Base-by-base conservation (phyloP, 2,888 invertebrate genomes). In the Lasioglossum malachurum region DNA sequence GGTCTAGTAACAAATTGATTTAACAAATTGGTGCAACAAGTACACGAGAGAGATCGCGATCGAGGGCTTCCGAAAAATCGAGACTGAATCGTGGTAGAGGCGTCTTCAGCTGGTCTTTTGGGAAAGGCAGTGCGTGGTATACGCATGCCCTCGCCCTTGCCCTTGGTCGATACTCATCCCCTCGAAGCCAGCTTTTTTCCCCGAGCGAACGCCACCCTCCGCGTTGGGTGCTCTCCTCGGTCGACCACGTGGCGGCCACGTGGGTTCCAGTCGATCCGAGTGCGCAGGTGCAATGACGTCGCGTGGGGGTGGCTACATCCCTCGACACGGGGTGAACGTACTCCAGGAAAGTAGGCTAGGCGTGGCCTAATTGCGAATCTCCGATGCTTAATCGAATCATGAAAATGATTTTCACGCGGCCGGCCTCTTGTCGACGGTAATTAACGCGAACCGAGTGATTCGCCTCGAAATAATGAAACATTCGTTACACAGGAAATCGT, bases 121-220 rank as follows among this genome's bases (percentile, higher is more conserved):
- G 78, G 82, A 46, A 75, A 75, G 78, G 23, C 46, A 49, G 57
- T 82, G 86, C 84, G 88, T 87, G 80, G 75, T 91, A 81, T 88
- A 91, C 91, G 91, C 91, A 91, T 91, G 91, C 86, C 90, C 91
- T 91, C 90, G 93, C 92, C 94, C 95, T 94, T 94, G 94, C 94
- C 94, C 94, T 94, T 94, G 94, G 91, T 94, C 94, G 94, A 94
- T 94, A 94, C 91, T 92, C 93, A 93, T 93, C 93, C 93, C 92
- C 92, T 88, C 88, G 89, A 88, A 87, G 86, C 73, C 69, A 4
- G 77, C 49, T 71, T 88, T 89, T 87, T 84, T 91, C 83, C 88
- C 78, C 81, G 82, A 72, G 73, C 71, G 80, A 86, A 85, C 83
- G 83, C 81, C 82, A 82, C 90, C 87, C 90, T 87, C 82, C 80